Evolutionary conservation across 1,140 invertebrate species (phyloP).

Genomic region (Parapsyche elsis): DNA sequence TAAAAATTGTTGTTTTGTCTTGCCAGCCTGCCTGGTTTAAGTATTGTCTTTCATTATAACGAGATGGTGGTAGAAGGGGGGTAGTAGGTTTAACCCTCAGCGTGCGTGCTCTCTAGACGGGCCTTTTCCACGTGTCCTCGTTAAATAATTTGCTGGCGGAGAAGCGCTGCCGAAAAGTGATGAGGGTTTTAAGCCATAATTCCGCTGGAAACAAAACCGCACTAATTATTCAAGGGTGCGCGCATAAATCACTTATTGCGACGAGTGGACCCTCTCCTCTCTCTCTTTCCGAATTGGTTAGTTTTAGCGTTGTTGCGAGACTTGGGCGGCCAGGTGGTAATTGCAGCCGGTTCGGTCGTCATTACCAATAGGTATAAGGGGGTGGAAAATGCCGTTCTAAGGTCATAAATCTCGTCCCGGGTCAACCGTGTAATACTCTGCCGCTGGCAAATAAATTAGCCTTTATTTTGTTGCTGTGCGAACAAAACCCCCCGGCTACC

Average conservation of each 20-base stretch:
- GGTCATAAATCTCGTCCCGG: conserved; percentile 40
- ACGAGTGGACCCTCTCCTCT: conserved; percentile 26
- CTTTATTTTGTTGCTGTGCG: conserved; percentile 32
- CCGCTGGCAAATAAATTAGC: conserved; percentile 45
- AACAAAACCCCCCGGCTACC: too few relatives aligned
- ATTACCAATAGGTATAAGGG: background rate
- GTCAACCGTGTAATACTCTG: conserved; percentile 39
- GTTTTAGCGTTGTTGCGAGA: conserved; percentile 24
- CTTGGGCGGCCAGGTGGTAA: background rate
- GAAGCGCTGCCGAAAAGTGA: conserved; percentile 25
- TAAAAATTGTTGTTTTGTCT: background rate
- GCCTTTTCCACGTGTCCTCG: conserved; percentile 13
- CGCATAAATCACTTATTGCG: conserved; percentile 36
- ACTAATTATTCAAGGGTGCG: conserved; percentile 35
- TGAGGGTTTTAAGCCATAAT: conserved; percentile 39
- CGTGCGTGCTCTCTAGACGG: background rate
- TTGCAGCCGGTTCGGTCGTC: too few relatives aligned
- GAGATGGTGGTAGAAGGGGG: background rate
- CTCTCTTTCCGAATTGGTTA: conserved; percentile 31
- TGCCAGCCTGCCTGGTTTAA: background rate
- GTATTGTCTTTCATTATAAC: background rate
- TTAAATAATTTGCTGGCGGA: conserved; percentile 40
- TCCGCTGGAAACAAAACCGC: conserved; percentile 31
- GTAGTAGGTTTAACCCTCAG: background rate
- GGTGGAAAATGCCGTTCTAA: background rate